A percentile compares a stretch with the other conserved stretches of the same genome.
phyloP scores from a whole-genome alignment of 2,888 invertebrate species.

The Mesochorus sp. region DNA sequence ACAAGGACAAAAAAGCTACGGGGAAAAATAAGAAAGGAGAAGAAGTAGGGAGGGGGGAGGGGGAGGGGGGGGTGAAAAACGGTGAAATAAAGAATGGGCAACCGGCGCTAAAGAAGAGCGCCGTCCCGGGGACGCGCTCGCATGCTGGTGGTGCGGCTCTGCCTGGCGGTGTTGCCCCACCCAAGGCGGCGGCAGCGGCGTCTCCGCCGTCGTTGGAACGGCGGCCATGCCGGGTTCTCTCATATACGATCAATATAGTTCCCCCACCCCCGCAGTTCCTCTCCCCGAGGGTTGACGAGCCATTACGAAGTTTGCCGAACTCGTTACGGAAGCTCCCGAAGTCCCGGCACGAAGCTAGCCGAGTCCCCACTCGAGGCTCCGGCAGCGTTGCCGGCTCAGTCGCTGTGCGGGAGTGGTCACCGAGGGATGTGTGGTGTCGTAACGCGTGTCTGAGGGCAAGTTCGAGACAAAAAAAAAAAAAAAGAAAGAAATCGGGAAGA shows the following conservation, averaged over 20 bases:
- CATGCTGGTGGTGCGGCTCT: constrained; percentile 41
- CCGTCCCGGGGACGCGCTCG: constrained; percentile 63
- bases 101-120: constrained; percentile 53
- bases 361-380: constrained; percentile 75
- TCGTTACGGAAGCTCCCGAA: constrained; percentile 70
- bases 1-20: too few relatives aligned
- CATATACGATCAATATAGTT: constrained; percentile 76
- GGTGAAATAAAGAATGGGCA: constrained; percentile 45
- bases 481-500: constrained; percentile 39
- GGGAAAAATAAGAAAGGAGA: background rate
- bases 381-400: constrained; percentile 80
- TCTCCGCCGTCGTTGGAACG: constrained; percentile 44
- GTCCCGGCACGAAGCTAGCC: constrained; percentile 71
- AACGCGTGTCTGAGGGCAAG: constrained; percentile 77
- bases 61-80: constrained; percentile 1
- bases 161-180: constrained; percentile 62
- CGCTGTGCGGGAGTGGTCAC: constrained; percentile 81
- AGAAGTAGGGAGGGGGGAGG: background rate
- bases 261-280: constrained; percentile 75
- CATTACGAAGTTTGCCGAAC: constrained; percentile 68
- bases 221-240: constrained; percentile 71
- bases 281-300: constrained; percentile 74
- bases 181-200: constrained; percentile 66
- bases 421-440: constrained; percentile 80
- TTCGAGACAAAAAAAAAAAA: constrained; percentile 59